These are phyloP conservation scores for Zingel zingel DNA, from an alignment of 2,113 vertebrate species.

Conservation along the genomic window DNA sequence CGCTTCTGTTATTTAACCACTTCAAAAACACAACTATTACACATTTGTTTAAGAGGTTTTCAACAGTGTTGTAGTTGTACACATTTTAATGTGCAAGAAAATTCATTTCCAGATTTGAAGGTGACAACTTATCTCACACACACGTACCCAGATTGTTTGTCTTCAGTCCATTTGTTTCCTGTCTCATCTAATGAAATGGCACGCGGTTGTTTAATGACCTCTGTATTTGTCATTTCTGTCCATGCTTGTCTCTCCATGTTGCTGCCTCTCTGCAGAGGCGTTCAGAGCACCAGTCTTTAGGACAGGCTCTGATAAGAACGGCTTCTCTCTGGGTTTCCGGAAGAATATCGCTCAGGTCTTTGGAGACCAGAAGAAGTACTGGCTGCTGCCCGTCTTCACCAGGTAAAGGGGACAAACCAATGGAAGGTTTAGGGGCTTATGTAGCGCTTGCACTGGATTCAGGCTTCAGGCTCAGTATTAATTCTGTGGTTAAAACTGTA, in stretches of 20 bases:
- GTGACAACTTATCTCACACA: neutral
- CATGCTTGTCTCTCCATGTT: neutral
- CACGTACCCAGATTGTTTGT: too few species aligned
- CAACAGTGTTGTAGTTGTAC: neutral
- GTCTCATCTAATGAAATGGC: neutral
- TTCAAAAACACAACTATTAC: neutral
- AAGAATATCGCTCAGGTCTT: constrained; percentile 96
- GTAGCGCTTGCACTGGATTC: neutral
- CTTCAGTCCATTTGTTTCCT: neutral
- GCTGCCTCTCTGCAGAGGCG: constrained; percentile 86
- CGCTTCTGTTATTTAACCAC: neutral
- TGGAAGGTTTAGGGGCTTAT: neutral
- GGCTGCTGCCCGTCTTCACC: constrained; percentile 93
- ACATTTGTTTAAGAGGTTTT: neutral
- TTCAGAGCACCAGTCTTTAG: constrained; percentile 95
- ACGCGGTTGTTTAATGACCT: neutral
- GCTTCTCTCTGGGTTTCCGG: constrained; percentile 93
- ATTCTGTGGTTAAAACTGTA: neutral
- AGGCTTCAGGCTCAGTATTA: neutral
- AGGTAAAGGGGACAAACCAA: constrained; percentile 84
- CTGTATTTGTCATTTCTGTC: constrained; percentile 19
- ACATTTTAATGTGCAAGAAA: neutral
- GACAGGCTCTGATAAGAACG: constrained; percentile 94
- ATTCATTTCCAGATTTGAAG: neutral
- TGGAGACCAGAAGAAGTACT: constrained; percentile 95